Percentiles rank a stretch among this genome's conserved stretches.
Evolutionary conservation across 1,140 invertebrate species (phyloP).

Genomic region (Drosophila leontia): DNA sequence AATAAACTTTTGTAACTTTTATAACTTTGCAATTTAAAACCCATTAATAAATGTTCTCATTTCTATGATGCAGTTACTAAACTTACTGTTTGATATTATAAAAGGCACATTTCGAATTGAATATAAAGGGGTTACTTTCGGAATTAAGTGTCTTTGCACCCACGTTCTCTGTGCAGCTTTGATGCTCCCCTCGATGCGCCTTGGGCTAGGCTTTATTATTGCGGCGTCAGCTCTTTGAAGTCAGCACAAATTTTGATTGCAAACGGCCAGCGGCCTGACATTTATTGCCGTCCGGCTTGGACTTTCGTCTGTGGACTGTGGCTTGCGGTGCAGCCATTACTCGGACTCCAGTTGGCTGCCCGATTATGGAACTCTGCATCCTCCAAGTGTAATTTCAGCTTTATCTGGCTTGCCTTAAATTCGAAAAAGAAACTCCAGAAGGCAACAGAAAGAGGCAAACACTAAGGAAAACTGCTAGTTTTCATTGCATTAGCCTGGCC

Average conservation of each 20-base stretch:
- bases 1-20: not conserved
- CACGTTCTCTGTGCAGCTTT: conserved; percentile 13
- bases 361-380: conserved; percentile 27
- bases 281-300: conserved; percentile 34
- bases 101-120: not conserved
- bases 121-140: not conserved
- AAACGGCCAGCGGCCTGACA: conserved; percentile 46
- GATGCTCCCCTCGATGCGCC: conserved; percentile 36
- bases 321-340: not conserved
- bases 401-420: conserved; percentile 5
- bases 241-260: conserved; percentile 45
- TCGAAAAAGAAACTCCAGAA: not conserved
- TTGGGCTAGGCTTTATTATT: conserved; percentile 40
- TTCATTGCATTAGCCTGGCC: conserved; percentile 49
- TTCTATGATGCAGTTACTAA: not conserved
- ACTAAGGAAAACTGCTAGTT: conserved; percentile 43
- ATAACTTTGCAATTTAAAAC: not conserved
- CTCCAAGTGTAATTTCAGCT: conserved; percentile 31
- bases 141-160: conserved; percentile 4
- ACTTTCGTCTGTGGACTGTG: conserved; percentile 5
- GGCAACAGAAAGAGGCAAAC: conserved; percentile 10
- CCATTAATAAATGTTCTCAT: not conserved
- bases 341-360: conserved; percentile 18
- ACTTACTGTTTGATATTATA: not conserved
- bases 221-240: conserved; percentile 55